Conservation (phyloP, 2,797 vertebrate species). For the Microchirus variegatus region DNA sequence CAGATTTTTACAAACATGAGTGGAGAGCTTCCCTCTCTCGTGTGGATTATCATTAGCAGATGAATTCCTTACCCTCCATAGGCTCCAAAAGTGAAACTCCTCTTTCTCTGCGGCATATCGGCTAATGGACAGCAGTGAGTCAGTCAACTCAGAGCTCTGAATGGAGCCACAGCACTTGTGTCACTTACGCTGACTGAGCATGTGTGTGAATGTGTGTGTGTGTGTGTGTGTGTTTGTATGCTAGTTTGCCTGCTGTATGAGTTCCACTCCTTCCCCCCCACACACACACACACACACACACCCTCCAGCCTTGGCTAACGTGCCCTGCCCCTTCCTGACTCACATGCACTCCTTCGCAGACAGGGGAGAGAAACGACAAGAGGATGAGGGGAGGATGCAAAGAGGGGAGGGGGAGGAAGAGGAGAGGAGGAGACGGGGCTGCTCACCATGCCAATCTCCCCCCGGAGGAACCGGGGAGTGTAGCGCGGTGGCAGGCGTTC, state of each 20-base stretch:
- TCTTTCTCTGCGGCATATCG: slow-evolving; percentile 85
- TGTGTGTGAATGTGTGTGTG: slow-evolving; percentile 50
- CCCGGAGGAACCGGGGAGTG: slow-evolving; percentile 49
- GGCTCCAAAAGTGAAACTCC: slow-evolving; percentile 88
- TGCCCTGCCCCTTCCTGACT: slow-evolving; percentile 67
- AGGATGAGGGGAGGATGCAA: slow-evolving; percentile 42
- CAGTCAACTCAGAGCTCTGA: slow-evolving; percentile 67
- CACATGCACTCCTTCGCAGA: slow-evolving; percentile 70
- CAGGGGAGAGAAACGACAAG: slow-evolving; percentile 29
- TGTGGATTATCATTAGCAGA: slow-evolving; percentile 26
- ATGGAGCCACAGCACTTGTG: slow-evolving; percentile 74
- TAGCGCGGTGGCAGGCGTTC: slow-evolving; percentile 26
- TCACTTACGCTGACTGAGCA: slow-evolving; percentile 76
- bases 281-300: no score
- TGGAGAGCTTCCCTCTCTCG: slow-evolving; percentile 21
- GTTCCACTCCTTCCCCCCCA: no score
- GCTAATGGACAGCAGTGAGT: slow-evolving; percentile 65
- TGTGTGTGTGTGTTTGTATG: slow-evolving; percentile 56
- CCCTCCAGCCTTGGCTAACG: slow-evolving; percentile 50
- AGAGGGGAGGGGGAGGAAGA: slow-evolving; percentile 13
- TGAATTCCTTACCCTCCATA: slow-evolving; percentile 85
- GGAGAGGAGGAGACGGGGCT: slow-evolving; percentile 34
- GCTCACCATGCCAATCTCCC: slow-evolving; percentile 68
- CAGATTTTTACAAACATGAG: slow-evolving; percentile 14
- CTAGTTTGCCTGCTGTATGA: slow-evolving; percentile 50